Conservation (phyloP, 2,888 invertebrate species). For the Sphaerophoria rueppellii region DNA sequence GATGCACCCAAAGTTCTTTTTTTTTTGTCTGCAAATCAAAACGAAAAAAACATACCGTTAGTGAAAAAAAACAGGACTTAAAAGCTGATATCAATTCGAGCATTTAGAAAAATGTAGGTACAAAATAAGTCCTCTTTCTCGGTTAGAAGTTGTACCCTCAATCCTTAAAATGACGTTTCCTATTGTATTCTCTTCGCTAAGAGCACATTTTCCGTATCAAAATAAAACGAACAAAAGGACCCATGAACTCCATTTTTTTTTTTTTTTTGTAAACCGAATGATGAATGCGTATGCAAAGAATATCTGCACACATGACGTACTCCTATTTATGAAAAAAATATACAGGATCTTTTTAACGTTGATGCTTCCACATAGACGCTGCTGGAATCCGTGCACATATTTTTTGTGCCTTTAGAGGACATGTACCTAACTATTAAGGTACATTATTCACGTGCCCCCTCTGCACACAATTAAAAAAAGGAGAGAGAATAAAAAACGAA, state of each 20-base stretch:
- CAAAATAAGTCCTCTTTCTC: slow-evolving; percentile 35
- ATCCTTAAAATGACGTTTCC: slow-evolving; percentile 72
- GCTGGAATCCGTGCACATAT: slow-evolving; percentile 50
- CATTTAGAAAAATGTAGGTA: slow-evolving; percentile 24
- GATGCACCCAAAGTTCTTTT: background rate
- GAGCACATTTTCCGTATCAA: slow-evolving; percentile 61
- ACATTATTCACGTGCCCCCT: slow-evolving; percentile 27
- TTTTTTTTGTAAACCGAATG: slow-evolving; percentile 49
- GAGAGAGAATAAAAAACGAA: slow-evolving; percentile 18
- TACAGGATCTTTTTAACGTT: slow-evolving; percentile 68
- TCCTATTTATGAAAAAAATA: background rate
- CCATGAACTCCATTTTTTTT: slow-evolving; percentile 71
- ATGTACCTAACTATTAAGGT: slow-evolving; percentile 62
- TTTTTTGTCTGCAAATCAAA: background rate
- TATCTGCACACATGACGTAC: slow-evolving; percentile 45
- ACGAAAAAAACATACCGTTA: background rate
- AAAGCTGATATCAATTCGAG: slow-evolving; percentile 24
- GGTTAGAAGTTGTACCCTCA: slow-evolving; percentile 49
- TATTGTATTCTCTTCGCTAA: slow-evolving; percentile 67
- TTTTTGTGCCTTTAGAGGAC: slow-evolving; percentile 48
- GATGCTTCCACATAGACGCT: slow-evolving; percentile 32
- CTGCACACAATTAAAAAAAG: background rate
- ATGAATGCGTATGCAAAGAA: slow-evolving; percentile 59
- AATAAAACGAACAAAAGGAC: slow-evolving; percentile 66
- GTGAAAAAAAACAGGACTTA: background rate